These are phyloP conservation scores for Drosophila micromelanica DNA, from an alignment of 1,140 invertebrate genomes.

Conservation along the genomic window DNA sequence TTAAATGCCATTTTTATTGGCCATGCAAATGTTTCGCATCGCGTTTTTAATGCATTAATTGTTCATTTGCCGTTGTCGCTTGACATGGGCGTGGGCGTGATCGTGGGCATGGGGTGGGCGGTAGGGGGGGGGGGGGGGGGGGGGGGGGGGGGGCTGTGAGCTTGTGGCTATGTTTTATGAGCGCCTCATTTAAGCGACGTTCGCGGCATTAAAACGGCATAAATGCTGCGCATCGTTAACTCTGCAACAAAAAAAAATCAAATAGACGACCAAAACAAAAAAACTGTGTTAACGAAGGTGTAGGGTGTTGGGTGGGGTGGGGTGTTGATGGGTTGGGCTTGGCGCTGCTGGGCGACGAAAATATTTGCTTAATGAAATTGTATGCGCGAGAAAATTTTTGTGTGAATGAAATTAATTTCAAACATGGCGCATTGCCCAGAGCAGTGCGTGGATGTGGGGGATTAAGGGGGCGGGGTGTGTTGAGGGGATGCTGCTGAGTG, in stretches of 20 bases:
- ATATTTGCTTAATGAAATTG: constrained; percentile 83
- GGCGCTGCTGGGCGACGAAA: constrained; percentile 63
- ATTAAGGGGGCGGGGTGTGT: background rate
- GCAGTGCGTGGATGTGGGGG: constrained; percentile 4
- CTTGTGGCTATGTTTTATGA: constrained; percentile 73
- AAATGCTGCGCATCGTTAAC: constrained; percentile 75
- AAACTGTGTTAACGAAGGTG: background rate
- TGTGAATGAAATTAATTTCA: constrained; percentile 81
- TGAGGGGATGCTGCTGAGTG: no score
- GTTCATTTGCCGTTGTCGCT: constrained; percentile 25
- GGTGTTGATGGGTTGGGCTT: no score
- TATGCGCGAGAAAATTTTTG: constrained; percentile 77
- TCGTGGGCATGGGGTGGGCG: no score
- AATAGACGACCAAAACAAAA: constrained; percentile 2
- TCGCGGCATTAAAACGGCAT: constrained; percentile 74
- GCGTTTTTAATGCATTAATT: constrained; percentile 77
- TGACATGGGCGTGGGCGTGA: constrained; percentile 5
- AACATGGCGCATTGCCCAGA: constrained; percentile 54
- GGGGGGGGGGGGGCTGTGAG: no score
- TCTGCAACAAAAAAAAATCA: constrained; percentile 22
- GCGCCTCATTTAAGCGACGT: constrained; percentile 52
- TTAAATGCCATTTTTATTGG: constrained; percentile 73
- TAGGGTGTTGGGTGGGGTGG: background rate
- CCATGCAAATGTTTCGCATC: constrained; percentile 57
- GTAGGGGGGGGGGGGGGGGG: no score